Percentiles rank a stretch among this genome's conserved stretches.
These are phyloP conservation scores for Rhingia rostrata DNA, from an alignment of 2,888 invertebrate genomes.

Conservation along the genomic window DNA sequence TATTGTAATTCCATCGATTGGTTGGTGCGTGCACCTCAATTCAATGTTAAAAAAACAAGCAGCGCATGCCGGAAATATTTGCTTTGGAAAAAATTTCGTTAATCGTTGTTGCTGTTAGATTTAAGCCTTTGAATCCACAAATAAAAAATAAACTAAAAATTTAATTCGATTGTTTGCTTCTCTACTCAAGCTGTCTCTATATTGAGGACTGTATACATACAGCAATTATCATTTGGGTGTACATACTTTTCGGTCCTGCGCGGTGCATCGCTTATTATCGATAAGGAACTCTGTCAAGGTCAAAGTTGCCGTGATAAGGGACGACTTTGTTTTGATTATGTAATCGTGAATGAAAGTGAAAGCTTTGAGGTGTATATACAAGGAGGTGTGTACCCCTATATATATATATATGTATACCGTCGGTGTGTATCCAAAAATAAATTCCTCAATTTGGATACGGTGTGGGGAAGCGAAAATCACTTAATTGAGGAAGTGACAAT, in stretches of 20 bases:
- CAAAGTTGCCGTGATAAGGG: constrained; percentile 41
- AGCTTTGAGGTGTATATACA: constrained; percentile 11
- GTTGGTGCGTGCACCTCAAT: constrained; percentile 63
- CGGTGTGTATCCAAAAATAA: constrained; percentile 51
- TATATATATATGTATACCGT: not conserved
- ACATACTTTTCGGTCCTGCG: constrained; percentile 14
- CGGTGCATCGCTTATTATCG: not conserved
- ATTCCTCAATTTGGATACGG: constrained; percentile 25
- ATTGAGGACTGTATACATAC: not conserved
- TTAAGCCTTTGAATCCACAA: constrained; percentile 66
- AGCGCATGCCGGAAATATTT: constrained; percentile 44
- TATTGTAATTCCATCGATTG: constrained; percentile 71
- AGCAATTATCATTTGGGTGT: not conserved
- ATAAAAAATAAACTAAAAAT: constrained; percentile 47
- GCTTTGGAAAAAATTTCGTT: constrained; percentile 48
- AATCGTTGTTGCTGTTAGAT: constrained; percentile 72
- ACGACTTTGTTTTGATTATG: constrained; percentile 41
- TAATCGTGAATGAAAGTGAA: constrained; percentile 45
- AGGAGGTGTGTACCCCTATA: not conserved
- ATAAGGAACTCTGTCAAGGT: constrained; percentile 39
- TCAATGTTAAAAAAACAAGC: constrained; percentile 47
- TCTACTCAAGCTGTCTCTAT: not conserved
- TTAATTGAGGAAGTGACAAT: constrained; percentile 8
- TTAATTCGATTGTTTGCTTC: not conserved
- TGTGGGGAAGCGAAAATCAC: too few relatives aligned